Evolutionary conservation across 2,888 invertebrate species (phyloP).

Genomic region (Clivina fossor): DNA sequence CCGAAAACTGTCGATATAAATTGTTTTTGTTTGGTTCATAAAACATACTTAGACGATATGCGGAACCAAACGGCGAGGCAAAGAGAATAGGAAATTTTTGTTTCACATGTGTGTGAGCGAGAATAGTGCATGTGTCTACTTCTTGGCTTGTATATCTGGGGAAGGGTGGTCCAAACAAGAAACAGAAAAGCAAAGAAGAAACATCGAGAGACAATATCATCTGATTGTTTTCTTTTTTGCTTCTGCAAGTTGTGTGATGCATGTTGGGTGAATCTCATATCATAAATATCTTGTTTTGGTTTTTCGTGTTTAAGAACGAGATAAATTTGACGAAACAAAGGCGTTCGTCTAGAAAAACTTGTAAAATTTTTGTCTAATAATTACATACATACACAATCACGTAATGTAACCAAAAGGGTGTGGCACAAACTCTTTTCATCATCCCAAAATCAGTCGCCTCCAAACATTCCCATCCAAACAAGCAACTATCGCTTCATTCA

Average conservation of each 20-base stretch:
- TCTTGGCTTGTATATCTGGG: neutral
- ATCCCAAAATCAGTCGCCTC: too few relatives aligned
- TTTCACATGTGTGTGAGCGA: neutral
- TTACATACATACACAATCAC: too few relatives aligned
- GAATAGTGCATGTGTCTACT: conserved; percentile 10
- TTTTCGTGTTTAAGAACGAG: too few relatives aligned
- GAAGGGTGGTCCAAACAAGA: neutral
- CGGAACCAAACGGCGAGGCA: neutral
- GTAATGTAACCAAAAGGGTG: too few relatives aligned
- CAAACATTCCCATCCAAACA: too few relatives aligned
- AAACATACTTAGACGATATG: conserved; percentile 34
- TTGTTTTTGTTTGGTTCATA: conserved; percentile 31
- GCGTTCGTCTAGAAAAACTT: too few relatives aligned
- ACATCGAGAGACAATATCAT: conserved; percentile 40
- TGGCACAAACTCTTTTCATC: too few relatives aligned
- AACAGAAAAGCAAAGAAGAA: neutral
- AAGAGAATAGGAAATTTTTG: conserved; percentile 1
- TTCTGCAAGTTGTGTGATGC: conserved; percentile 42
- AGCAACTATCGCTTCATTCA: too few relatives aligned
- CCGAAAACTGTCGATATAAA: conserved; percentile 31
- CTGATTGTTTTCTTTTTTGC: conserved; percentile 43
- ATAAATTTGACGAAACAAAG: too few relatives aligned
- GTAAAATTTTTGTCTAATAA: too few relatives aligned
- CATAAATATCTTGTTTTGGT: conserved; percentile 39
- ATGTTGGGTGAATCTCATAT: conserved; percentile 42